Evolutionary conservation across 2,888 invertebrate genomes (phyloP).

Genomic region (Amblyjoppa fuscipennis): DNA sequence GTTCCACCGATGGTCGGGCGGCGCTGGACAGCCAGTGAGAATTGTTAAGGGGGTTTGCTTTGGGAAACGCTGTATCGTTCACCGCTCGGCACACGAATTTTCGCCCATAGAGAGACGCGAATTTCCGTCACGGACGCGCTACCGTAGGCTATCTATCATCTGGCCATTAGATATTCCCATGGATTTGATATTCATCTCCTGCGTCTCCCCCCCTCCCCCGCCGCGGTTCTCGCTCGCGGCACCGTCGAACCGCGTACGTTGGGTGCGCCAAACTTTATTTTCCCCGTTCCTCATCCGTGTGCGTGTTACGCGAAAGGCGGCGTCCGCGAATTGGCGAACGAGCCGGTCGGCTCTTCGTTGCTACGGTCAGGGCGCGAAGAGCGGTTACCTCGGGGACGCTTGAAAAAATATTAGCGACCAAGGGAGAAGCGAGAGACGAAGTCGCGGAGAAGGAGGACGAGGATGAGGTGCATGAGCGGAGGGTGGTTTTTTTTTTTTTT

Average conservation of each 20-base stretch:
- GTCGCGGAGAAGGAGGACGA: constrained; percentile 40
- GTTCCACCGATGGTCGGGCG: constrained; percentile 41
- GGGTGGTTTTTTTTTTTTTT: constrained; percentile 68
- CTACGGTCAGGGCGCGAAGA: constrained; percentile 38
- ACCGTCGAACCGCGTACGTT: background rate
- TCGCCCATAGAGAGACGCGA: constrained; percentile 1
- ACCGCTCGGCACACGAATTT: background rate
- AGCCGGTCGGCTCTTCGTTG: background rate
- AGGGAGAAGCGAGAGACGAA: background rate
- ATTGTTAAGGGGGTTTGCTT: constrained; percentile 22
- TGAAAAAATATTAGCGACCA: constrained; percentile 72
- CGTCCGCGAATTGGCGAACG: constrained; percentile 45
- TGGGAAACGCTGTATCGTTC: constrained; percentile 38
- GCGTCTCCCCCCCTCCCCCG: background rate
- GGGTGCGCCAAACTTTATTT: constrained; percentile 76
- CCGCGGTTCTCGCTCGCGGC: background rate
- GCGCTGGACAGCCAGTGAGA: constrained; percentile 17
- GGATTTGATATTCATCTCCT: constrained; percentile 55
- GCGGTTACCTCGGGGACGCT: constrained; percentile 49
- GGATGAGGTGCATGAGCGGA: constrained; percentile 2
- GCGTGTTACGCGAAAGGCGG: constrained; percentile 49
- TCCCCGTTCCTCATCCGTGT: constrained; percentile 71
- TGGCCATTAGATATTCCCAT: constrained; percentile 60
- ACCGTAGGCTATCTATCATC: constrained; percentile 38
- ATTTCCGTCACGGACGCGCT: background rate